Evolutionary conservation across 2,888 invertebrate genomes (phyloP).

Genomic region (Nymphalis c-album): DNA sequence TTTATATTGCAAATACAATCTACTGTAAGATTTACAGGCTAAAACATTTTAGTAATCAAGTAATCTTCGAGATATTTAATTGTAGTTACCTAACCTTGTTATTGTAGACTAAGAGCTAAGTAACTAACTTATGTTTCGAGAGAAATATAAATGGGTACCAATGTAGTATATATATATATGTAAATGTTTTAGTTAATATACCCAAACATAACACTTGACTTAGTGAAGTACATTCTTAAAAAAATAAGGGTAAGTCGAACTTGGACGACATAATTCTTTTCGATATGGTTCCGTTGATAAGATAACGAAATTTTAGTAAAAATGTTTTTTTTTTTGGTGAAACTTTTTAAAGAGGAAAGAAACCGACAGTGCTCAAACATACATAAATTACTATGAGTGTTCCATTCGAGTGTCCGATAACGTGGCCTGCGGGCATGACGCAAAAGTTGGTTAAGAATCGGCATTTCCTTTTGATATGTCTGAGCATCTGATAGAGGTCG

Average conservation of each 20-base stretch:
- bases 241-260: conserved; percentile 6
- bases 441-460: conserved; percentile 62
- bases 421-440: conserved; percentile 55
- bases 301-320: conserved; percentile 39
- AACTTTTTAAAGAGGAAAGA: conserved; percentile 31
- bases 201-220: not conserved
- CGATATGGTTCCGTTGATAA: conserved; percentile 36
- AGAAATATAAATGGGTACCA: not conserved
- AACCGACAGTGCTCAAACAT: conserved; percentile 45
- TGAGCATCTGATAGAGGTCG: conserved; percentile 57
- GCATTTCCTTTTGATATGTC: conserved; percentile 28
- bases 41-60: conserved; percentile 12
- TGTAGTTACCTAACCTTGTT: not conserved
- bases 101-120: not conserved
- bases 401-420: conserved; percentile 65
- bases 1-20: conserved; percentile 17
- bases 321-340: conserved; percentile 25
- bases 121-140: not conserved
- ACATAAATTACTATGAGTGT: conserved; percentile 76
- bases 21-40: conserved; percentile 17
- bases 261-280: conserved; percentile 28
- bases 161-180: not conserved
- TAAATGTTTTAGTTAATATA: not conserved
- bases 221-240: not conserved
- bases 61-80: not conserved